phyloP scores from a whole-genome alignment of 2,888 invertebrate genomes.

The Malthinus flaveolus region DNA sequence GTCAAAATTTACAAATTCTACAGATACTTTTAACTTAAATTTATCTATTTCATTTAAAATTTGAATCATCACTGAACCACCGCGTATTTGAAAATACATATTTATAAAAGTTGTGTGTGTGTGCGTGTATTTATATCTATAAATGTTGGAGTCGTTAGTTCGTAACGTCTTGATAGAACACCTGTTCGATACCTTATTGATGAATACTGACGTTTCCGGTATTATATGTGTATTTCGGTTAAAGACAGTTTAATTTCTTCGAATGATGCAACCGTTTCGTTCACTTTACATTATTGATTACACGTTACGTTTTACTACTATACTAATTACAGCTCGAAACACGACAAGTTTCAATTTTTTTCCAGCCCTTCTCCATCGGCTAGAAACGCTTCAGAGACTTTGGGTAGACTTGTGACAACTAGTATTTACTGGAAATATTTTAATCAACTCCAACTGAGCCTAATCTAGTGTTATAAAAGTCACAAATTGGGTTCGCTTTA shows the following conservation, averaged over 20 bases:
- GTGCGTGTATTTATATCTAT: neutral
- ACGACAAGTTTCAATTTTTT: too few relatives aligned
- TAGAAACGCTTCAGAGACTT: too few relatives aligned
- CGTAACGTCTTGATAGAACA: conserved; percentile 25
- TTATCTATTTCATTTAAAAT: too few relatives aligned
- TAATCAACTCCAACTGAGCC: too few relatives aligned
- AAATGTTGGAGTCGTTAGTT: conserved; percentile 10
- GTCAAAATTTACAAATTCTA: too few relatives aligned
- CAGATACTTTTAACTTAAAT: too few relatives aligned
- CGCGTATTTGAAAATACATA: conserved; percentile 8
- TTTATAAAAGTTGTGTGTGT: conserved; percentile 12
- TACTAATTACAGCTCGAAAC: too few relatives aligned
- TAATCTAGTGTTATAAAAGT: too few relatives aligned
- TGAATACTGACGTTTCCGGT: conserved; percentile 37
- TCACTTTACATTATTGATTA: conserved; percentile 24
- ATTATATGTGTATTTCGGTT: conserved; percentile 29
- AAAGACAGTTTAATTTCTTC: conserved; percentile 31
- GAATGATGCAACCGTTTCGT: conserved; percentile 20
- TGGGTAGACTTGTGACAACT: too few relatives aligned
- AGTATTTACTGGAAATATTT: too few relatives aligned
- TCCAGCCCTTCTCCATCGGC: too few relatives aligned
- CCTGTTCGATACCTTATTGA: conserved; percentile 38
- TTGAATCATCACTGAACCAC: neutral
- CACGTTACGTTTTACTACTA: conserved; percentile 5
- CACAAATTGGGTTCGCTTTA: too few relatives aligned